Percentiles rank a stretch among this genome's conserved stretches.
Conservation (phyloP, 2,113 vertebrate genomes). For the Hemichromis elongatus region DNA sequence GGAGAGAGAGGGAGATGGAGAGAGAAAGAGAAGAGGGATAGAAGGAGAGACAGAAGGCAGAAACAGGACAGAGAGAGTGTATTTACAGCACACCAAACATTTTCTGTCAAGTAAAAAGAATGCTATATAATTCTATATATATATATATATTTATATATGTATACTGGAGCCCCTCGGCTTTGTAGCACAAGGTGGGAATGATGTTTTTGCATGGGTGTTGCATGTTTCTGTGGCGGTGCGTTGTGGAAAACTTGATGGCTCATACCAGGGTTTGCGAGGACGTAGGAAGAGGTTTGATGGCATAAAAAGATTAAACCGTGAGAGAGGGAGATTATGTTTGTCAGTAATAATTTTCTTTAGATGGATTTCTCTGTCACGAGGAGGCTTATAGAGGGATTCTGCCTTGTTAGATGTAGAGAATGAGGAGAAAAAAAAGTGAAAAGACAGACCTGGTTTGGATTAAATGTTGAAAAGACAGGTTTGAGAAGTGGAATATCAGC, state of each 20-base stretch:
- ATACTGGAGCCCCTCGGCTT: conserved; percentile 61
- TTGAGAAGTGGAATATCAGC: not conserved
- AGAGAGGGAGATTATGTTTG: conserved; percentile 2
- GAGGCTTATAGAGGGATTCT: conserved; percentile 7
- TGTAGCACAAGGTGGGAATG: conserved; percentile 52
- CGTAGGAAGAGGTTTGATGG: conserved; percentile 9
- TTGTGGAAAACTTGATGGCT: not conserved
- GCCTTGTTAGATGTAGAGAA: conserved; percentile 14
- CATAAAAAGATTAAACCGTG: conserved; percentile 2
- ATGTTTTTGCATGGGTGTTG: conserved; percentile 24
- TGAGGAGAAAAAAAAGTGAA: not conserved
- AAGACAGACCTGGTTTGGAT: not conserved
- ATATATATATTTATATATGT: conserved; percentile 73
- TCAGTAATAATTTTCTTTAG: not conserved
- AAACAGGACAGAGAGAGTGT: conserved; percentile 47
- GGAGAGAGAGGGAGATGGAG: conserved; percentile 30
- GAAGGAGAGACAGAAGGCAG: conserved; percentile 17
- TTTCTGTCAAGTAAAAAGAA: conserved; percentile 76
- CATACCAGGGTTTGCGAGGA: not conserved
- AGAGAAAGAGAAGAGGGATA: conserved; percentile 7
- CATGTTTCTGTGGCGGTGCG: conserved; percentile 7
- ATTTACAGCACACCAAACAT: conserved; percentile 78
- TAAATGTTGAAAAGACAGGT: not conserved
- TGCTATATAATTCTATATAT: conserved; percentile 79
- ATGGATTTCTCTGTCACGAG: conserved; percentile 7